A percentile compares a stretch with the other conserved stretches of the same genome.
Conservation (phyloP, 2,797 vertebrate genomes). For the Sandelia bainsii region DNA sequence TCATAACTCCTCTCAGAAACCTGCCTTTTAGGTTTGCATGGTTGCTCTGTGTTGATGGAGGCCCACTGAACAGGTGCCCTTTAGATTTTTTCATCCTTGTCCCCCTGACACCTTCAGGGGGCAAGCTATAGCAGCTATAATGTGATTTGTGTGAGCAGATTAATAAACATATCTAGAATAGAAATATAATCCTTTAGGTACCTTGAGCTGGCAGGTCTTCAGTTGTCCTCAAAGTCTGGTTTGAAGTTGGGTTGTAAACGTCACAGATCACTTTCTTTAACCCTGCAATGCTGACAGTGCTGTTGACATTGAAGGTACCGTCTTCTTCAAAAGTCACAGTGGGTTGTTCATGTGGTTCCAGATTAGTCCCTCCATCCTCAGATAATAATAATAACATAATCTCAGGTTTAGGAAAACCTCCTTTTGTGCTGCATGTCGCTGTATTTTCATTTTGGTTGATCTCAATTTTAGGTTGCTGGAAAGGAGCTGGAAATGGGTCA, state of each 20-base stretch:
- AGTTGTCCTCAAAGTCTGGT: neutral
- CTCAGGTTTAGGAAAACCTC: slow-evolving; percentile 15
- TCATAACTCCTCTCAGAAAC: no score
- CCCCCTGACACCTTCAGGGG: no score
- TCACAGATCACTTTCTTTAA: slow-evolving; percentile 9
- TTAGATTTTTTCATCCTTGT: no score
- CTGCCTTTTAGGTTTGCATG: no score
- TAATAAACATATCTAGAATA: no score
- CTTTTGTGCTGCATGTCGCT: slow-evolving; percentile 20
- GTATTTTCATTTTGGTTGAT: neutral
- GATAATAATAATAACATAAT: slow-evolving; percentile 20
- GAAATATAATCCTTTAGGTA: neutral
- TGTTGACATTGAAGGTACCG: slow-evolving; percentile 1
- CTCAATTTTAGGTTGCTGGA: neutral
- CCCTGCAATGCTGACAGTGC: slow-evolving; percentile 6
- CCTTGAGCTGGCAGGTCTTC: neutral
- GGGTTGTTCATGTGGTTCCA: neutral
- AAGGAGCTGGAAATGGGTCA: slow-evolving; percentile 1
- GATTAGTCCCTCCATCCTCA: neutral
- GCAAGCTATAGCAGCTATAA: no score
- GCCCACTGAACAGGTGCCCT: no score
- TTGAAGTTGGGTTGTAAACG: slow-evolving; percentile 37
- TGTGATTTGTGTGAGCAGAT: no score
- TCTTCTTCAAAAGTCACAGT: neutral
- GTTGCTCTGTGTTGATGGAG: no score